These are phyloP conservation scores for Chloroclystis v-ata DNA, from an alignment of 2,888 invertebrate genomes.

Conservation along the genomic window DNA sequence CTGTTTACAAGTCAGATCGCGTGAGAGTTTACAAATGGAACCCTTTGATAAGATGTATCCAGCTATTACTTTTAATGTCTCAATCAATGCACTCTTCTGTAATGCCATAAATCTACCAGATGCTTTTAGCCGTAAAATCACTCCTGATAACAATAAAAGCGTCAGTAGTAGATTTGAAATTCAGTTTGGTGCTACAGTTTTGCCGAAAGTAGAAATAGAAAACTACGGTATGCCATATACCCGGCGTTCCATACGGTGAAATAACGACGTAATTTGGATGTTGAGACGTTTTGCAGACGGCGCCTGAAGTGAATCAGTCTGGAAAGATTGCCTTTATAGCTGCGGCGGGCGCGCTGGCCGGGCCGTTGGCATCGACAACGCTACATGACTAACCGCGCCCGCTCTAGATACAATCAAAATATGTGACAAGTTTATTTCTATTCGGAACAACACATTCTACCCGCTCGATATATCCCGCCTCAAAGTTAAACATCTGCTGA, in stretches of 20 bases:
- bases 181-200: not conserved
- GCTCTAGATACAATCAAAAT: constrained; percentile 79
- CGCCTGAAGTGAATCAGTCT: constrained; percentile 74
- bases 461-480: constrained; percentile 69
- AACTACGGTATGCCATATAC: not conserved
- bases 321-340: constrained; percentile 73
- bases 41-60: constrained; percentile 31
- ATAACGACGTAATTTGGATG: constrained; percentile 52
- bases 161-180: not conserved
- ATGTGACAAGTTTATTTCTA: constrained; percentile 79
- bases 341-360: constrained; percentile 51
- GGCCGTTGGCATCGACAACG: constrained; percentile 74
- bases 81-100: constrained; percentile 20
- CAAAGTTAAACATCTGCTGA: constrained; percentile 74
- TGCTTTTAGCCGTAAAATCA: not conserved
- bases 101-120: constrained; percentile 17
- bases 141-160: not conserved
- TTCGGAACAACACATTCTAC: constrained; percentile 74
- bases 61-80: constrained; percentile 17
- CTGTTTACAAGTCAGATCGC: constrained; percentile 52
- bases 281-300: constrained; percentile 78
- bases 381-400: constrained; percentile 74
- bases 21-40: constrained; percentile 41
- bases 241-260: constrained; percentile 34
- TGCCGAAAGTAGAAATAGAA: not conserved